Evolutionary conservation across 2,888 invertebrate species (phyloP).

Genomic region (Exephanes ischioxanthus): DNA sequence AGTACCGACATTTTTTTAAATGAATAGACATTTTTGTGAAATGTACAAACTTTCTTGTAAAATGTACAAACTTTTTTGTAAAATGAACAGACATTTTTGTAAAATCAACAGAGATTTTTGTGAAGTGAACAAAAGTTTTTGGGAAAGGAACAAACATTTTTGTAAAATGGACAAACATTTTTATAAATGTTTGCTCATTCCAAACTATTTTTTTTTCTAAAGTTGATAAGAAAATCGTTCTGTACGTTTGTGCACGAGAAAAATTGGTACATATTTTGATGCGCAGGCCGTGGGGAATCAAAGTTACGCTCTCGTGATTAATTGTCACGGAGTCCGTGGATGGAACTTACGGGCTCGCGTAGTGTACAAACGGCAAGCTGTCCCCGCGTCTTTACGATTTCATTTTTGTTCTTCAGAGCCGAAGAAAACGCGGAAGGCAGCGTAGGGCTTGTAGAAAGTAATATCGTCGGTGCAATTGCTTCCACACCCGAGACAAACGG

Average conservation of each 20-base stretch:
- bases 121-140: no score
- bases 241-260: background rate
- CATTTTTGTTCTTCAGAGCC: conserved; percentile 25
- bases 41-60: no score
- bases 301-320: background rate
- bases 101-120: no score
- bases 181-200: background rate
- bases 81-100: no score
- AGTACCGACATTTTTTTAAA: no score
- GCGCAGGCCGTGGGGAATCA: background rate
- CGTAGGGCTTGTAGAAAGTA: background rate
- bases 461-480: background rate
- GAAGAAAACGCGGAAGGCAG: background rate
- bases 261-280: background rate
- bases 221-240: background rate
- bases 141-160: no score
- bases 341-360: background rate
- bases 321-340: background rate
- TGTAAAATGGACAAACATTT: background rate
- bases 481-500: background rate
- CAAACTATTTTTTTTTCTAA: background rate
- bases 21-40: no score
- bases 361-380: background rate
- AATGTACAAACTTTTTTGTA: no score
- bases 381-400: conserved; percentile 22